These are phyloP conservation scores for Leucosticte australis DNA, from an alignment of 2,113 vertebrate genomes.

Conservation along the genomic window DNA sequence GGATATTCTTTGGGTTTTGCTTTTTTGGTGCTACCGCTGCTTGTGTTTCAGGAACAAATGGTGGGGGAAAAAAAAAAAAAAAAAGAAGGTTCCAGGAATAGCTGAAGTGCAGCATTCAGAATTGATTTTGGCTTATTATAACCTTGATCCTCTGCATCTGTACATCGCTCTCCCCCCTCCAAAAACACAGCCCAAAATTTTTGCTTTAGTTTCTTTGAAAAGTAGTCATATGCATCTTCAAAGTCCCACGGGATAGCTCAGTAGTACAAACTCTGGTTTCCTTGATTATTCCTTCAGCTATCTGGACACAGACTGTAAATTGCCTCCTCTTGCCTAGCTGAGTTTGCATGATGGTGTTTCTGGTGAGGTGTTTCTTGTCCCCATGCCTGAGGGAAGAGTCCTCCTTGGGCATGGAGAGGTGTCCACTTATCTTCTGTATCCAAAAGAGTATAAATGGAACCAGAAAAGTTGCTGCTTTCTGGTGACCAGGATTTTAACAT, in stretches of 20 bases:
- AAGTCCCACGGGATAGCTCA: not conserved
- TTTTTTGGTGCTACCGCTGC: not conserved
- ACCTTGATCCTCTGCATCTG: not conserved
- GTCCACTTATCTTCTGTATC: not conserved
- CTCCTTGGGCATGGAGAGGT: not conserved
- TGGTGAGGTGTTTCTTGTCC: not conserved
- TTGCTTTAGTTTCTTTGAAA: not conserved
- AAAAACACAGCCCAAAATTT: not conserved
- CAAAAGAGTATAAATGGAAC: not conserved
- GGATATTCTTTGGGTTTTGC: not conserved
- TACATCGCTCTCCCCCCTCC: not conserved
- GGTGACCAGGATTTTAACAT: not conserved
- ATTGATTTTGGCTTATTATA: slow-evolving; percentile 62
- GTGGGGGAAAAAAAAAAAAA: rapidly evolving
- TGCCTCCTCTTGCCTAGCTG: not conserved
- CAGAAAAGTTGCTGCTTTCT: not conserved
- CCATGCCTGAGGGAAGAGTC: not conserved
- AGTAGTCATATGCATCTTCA: not conserved
- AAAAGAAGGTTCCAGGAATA: slow-evolving; percentile 7
- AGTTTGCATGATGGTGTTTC: not conserved
- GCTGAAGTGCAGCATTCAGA: not conserved
- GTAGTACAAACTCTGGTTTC: not conserved
- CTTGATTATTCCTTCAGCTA: not conserved
- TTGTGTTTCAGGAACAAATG: slow-evolving; percentile 6
- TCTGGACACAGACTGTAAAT: not conserved